phyloP scores from a whole-genome alignment of 2,113 vertebrate genomes.

The Ovibos moschatus region DNA sequence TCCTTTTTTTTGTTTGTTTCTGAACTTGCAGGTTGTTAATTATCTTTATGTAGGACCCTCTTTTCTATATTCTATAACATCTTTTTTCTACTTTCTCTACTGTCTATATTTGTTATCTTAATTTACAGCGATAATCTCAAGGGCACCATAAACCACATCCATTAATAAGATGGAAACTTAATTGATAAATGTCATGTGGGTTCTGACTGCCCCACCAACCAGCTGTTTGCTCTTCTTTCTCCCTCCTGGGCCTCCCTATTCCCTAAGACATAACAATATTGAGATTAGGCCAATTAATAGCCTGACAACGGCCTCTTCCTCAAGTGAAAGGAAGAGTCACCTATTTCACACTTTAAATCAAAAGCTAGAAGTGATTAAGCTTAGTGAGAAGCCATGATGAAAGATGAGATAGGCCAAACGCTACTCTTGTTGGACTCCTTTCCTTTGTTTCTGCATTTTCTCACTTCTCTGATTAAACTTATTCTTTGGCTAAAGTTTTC shows the following conservation, averaged over 20 bases:
- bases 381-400: background rate
- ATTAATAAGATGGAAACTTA: background rate
- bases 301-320: background rate
- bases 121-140: background rate
- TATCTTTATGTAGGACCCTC: background rate
- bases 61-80: background rate
- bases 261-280: background rate
- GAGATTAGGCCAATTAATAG: background rate
- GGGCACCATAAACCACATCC: background rate
- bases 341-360: background rate
- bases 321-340: background rate
- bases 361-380: background rate
- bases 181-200: background rate
- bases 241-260: background rate
- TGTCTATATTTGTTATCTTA: background rate
- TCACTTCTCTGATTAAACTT: background rate
- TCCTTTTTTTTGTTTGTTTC: background rate
- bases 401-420: background rate
- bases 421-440: background rate
- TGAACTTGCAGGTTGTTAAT: background rate
- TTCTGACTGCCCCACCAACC: background rate
- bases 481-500: background rate
- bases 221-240: background rate
- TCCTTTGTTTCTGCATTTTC: background rate
- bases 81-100: background rate